These are phyloP conservation scores for Argyrosomus regius DNA, from an alignment of 2,797 vertebrate genomes.

Conservation along the genomic window DNA sequence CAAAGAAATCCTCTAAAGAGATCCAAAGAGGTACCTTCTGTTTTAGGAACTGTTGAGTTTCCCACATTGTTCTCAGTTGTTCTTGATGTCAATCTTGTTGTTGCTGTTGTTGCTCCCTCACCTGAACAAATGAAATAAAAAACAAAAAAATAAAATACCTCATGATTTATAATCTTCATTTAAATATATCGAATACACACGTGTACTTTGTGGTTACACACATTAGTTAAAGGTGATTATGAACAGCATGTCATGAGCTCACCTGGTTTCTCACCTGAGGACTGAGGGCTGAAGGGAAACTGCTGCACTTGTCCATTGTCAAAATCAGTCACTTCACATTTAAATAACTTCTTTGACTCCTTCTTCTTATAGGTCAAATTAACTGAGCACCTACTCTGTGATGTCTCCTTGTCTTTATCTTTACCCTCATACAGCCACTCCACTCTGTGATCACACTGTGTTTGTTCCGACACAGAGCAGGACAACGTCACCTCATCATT, in stretches of 20 bases:
- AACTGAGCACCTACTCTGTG: rapidly evolving
- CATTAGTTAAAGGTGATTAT: neutral
- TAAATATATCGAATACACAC: neutral
- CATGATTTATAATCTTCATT: neutral
- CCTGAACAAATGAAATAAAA: neutral
- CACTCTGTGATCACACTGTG: rapidly evolving
- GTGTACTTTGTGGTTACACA: neutral
- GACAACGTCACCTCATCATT: rapidly evolving
- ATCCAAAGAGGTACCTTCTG: neutral
- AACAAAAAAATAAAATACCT: neutral
- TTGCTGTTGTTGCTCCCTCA: neutral
- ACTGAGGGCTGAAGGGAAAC: neutral
- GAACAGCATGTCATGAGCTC: neutral
- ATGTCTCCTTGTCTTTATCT: neutral
- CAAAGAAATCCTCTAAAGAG: neutral
- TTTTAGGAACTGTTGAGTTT: rapidly evolving
- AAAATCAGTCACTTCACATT: neutral
- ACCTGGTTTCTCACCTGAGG: neutral
- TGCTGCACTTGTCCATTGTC: rapidly evolving
- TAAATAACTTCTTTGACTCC: neutral
- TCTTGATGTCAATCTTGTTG: neutral
- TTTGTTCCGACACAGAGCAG: neutral
- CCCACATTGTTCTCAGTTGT: neutral
- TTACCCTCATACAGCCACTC: neutral
- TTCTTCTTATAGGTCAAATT: rapidly evolving